Percentiles rank a stretch among this genome's conserved stretches.
Conservation (phyloP, 53 echinoderm and acorn worm species). For the Holothuria leucospilota region DNA sequence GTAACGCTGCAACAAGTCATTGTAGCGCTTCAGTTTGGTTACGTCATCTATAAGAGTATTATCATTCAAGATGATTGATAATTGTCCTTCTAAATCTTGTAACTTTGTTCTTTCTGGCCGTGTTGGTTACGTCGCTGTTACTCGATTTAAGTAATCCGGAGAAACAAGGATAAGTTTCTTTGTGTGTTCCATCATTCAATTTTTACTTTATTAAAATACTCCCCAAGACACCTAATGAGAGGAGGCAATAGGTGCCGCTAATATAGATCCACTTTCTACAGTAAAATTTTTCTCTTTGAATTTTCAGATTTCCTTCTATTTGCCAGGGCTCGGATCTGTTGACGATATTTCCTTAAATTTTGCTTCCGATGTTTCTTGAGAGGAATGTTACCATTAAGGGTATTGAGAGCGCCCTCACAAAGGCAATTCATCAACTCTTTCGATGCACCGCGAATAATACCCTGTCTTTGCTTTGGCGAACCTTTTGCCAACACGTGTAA, state of each 20-base stretch:
- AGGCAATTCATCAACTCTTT: slow-evolving; percentile 37
- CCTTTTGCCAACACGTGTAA: too few relatives aligned
- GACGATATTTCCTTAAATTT: slow-evolving; percentile 55
- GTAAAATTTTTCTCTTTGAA: slow-evolving; percentile 60
- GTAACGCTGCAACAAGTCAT: neutral
- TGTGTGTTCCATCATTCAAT: slow-evolving; percentile 8
- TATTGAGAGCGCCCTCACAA: too few relatives aligned
- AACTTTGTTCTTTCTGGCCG: neutral
- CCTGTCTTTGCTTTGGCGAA: neutral
- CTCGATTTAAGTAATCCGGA: neutral
- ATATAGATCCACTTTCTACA: slow-evolving; percentile 73
- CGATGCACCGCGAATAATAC: slow-evolving; percentile 67
- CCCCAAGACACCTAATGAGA: slow-evolving; percentile 37
- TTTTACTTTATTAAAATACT: slow-evolving; percentile 16
- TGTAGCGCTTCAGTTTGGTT: too few relatives aligned
- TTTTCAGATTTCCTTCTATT: too few relatives aligned
- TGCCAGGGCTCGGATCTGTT: slow-evolving; percentile 59
- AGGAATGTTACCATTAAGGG: slow-evolving; percentile 67
- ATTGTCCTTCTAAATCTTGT: neutral
- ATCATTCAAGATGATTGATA: too few relatives aligned
- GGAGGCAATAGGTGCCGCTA: neutral
- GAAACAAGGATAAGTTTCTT: slow-evolving; percentile 17
- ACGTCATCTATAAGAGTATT: too few relatives aligned
- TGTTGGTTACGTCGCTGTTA: neutral
- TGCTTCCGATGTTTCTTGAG: slow-evolving; percentile 57